Base-by-base conservation (phyloP, 2,797 vertebrate genomes). In the Catamblyrhynchus diadema region DNA sequence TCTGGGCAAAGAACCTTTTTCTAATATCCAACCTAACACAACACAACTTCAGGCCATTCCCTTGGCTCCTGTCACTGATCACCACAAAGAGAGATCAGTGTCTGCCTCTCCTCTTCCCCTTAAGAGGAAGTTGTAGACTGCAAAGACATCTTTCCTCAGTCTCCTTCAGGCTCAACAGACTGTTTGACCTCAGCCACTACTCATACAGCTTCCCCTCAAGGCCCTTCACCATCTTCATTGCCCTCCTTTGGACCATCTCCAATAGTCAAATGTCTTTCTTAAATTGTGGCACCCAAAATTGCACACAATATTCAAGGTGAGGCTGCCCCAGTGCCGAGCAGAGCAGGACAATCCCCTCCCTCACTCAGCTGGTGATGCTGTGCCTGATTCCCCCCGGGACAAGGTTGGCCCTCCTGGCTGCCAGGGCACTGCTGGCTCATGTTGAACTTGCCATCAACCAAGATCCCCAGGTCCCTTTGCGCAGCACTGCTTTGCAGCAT, bases 31-130 rank as follows among this genome's bases (percentile, higher is more conserved):
- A 6, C 10, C 32, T 33, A 42, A 69, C 41, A 41, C 16, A 35
- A 59, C 16, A 50, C 24, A 50, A 1, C 24, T 33, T 59, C 24
- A 50, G 42, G 25, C 24, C 30, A 24, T 67, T 57, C 7, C 19
- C 2, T 57, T 0, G 0, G 10, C 6, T 39, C 9, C 20, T 57
- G 44, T 10, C 20, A 28, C 4, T 7, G n/a, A 3, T 27, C 18
- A 48, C 10, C 9, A 28, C 8, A 67, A 10, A 33, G n/a, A 44
- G 9, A 41, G 30, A 50, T 41, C 44, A 39, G 23, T n/a, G 9
- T 22, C 33, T 56, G 18, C 23, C 23, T 16, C 16, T 54, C n/a
- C 12, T 59, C 21, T 47, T 24, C 22, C 14, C 11, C 1, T 28
- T 42, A 57, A 14, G 5, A 66, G 33, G 51, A 57, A 48, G 28